Evolutionary conservation across 2,888 invertebrate species (phyloP).

Genomic region (Lottia gigantea): DNA sequence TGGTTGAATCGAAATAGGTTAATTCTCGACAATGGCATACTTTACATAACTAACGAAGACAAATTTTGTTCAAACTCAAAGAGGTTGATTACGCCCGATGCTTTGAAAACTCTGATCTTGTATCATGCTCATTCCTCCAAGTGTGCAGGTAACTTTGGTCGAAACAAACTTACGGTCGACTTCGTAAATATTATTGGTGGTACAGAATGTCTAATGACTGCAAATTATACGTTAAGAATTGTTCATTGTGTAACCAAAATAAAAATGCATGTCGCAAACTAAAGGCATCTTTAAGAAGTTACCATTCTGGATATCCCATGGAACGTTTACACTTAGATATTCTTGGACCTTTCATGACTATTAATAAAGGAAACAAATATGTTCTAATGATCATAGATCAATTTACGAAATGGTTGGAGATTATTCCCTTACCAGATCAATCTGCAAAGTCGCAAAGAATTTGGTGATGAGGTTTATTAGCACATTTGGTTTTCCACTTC

Average conservation of each 20-base stretch:
- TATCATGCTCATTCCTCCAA: neutral
- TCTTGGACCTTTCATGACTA: neutral
- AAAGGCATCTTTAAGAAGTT: neutral
- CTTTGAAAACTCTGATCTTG: neutral
- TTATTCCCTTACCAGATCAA: neutral
- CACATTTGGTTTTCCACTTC: neutral
- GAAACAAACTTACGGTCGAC: neutral
- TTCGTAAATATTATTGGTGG: neutral
- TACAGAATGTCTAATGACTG: neutral
- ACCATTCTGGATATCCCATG: neutral
- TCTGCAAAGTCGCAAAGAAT: neutral
- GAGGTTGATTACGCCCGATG: neutral
- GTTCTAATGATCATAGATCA: neutral
- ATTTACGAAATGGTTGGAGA: conserved; percentile 1
- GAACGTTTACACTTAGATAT: neutral
- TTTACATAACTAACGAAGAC: too few relatives aligned
- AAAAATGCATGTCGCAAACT: neutral
- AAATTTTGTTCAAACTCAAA: too few relatives aligned
- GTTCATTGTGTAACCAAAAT: neutral
- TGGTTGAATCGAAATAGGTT: too few relatives aligned
- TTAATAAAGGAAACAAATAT: neutral
- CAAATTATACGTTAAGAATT: neutral
- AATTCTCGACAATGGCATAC: too few relatives aligned
- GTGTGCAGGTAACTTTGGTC: neutral
- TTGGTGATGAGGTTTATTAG: neutral